Percentiles rank a stretch among this genome's conserved stretches.
Conservation (phyloP, 2,113 vertebrate species). For the Corapipo altera region DNA sequence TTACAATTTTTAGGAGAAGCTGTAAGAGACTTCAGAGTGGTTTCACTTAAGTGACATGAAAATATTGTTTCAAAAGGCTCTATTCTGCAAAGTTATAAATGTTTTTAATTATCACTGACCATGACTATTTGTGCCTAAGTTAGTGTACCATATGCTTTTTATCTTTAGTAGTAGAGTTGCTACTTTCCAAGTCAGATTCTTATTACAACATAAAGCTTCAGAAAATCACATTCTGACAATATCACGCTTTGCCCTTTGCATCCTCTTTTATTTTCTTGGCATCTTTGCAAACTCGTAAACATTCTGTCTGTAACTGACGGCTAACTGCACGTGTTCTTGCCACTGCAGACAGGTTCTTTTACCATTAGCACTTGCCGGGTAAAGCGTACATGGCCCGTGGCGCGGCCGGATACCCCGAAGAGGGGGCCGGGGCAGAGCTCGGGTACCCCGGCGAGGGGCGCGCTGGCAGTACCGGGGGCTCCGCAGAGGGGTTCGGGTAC, state of each 20-base stretch:
- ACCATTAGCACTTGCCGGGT: accelerated
- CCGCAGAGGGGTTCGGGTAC: too few relatives aligned
- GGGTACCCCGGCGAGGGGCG: too few relatives aligned
- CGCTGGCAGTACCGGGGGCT: too few relatives aligned
- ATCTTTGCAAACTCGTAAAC: background rate
- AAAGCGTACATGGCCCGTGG: accelerated
- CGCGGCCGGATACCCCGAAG: accelerated
- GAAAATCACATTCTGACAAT: background rate
- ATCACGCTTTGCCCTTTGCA: too few relatives aligned
- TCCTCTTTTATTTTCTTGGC: background rate
- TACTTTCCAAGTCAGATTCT: background rate
- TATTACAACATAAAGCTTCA: background rate
- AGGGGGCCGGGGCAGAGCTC: too few relatives aligned
- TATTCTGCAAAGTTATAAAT: background rate
- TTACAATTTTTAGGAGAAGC: background rate
- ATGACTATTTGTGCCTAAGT: background rate
- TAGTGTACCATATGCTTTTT: background rate
- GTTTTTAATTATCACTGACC: background rate
- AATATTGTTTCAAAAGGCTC: background rate
- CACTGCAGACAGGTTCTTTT: accelerated
- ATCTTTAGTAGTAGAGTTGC: background rate
- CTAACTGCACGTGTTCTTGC: accelerated
- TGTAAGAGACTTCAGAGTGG: background rate
- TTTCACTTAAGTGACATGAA: background rate
- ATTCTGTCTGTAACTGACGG: accelerated